These are phyloP conservation scores for Galerucella calmariensis DNA, from an alignment of 2,888 invertebrate genomes.

Conservation along the genomic window DNA sequence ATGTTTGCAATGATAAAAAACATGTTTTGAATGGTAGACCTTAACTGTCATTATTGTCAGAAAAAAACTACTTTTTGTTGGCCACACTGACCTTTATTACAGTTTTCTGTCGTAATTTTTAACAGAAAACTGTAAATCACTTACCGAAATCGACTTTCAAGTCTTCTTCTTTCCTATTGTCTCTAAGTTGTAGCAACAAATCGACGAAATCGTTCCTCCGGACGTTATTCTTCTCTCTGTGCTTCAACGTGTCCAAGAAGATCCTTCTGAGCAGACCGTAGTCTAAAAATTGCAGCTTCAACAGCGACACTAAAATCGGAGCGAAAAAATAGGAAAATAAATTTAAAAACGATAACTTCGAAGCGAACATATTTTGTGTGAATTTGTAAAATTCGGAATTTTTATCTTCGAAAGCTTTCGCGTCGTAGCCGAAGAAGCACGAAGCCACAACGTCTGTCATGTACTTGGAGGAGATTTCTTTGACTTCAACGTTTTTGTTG, in stretches of 20 bases:
- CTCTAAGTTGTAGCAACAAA: conserved; percentile 60
- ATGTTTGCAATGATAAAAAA: no score
- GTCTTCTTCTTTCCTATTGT: conserved; percentile 51
- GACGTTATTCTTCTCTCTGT: conserved; percentile 53
- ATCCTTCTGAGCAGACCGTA: conserved; percentile 57
- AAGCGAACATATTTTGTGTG: conserved; percentile 59
- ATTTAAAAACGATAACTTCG: conserved; percentile 53
- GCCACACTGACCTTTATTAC: no score
- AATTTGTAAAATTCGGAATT: conserved; percentile 61
- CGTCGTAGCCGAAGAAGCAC: conserved; percentile 65
- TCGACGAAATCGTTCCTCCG: conserved; percentile 66
- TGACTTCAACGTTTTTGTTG: conserved; percentile 52
- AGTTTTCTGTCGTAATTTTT: no score
- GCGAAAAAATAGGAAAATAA: conserved; percentile 58
- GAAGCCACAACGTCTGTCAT: conserved; percentile 66
- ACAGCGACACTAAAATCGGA: conserved; percentile 57
- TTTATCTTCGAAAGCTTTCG: conserved; percentile 60
- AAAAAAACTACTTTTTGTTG: no score
- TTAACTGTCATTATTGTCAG: no score
- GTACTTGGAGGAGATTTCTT: conserved; percentile 60
- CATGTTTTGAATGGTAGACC: no score
- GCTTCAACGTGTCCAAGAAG: conserved; percentile 57
- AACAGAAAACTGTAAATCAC: no score
- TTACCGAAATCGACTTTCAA: conserved; percentile 46
- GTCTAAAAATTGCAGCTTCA: conserved; percentile 59